phyloP scores from a whole-genome alignment of 1,140 invertebrate species.

The Aethina tumida region DNA sequence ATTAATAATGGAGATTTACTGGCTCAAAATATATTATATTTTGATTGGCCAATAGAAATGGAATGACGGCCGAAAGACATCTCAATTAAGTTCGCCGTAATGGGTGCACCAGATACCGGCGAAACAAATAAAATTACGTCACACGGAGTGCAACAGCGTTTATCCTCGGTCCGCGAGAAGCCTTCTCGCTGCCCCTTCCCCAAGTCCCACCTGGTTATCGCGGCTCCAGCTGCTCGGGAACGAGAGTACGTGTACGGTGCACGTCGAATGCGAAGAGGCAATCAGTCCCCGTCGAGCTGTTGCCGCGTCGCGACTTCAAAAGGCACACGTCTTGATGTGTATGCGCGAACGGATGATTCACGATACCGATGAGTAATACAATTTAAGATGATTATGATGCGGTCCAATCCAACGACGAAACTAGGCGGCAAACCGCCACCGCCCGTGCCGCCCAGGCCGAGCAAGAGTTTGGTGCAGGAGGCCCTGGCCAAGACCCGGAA shows the following conservation, averaged over 20 bases:
- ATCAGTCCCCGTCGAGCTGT: background rate
- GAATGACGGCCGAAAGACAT: too few species aligned
- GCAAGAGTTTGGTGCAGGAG: conserved; percentile 55
- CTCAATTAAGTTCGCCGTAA: too few species aligned
- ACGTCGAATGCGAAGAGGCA: background rate
- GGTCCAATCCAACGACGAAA: conserved; percentile 20
- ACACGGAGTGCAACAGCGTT: too few species aligned
- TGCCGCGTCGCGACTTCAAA: background rate
- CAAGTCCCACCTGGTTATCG: too few species aligned
- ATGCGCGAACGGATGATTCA: background rate
- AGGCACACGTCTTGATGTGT: background rate
- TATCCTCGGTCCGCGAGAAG: too few species aligned
- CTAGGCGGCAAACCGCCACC: conserved; percentile 44
- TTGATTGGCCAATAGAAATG: too few species aligned
- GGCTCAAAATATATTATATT: too few species aligned
- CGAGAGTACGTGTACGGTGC: background rate
- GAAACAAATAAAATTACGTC: too few species aligned
- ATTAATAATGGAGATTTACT: too few species aligned
- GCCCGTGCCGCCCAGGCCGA: conserved; percentile 62
- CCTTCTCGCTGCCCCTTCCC: too few species aligned
- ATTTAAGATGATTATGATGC: conserved; percentile 27
- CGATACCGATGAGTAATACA: background rate
- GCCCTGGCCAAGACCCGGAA: conserved; percentile 52
- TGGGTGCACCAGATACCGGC: too few species aligned
- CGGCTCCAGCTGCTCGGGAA: too few species aligned